A percentile compares a stretch with the other conserved stretches of the same genome.
Conservation (phyloP, 1,140 invertebrate species). For the Aphis craccivora region DNA sequence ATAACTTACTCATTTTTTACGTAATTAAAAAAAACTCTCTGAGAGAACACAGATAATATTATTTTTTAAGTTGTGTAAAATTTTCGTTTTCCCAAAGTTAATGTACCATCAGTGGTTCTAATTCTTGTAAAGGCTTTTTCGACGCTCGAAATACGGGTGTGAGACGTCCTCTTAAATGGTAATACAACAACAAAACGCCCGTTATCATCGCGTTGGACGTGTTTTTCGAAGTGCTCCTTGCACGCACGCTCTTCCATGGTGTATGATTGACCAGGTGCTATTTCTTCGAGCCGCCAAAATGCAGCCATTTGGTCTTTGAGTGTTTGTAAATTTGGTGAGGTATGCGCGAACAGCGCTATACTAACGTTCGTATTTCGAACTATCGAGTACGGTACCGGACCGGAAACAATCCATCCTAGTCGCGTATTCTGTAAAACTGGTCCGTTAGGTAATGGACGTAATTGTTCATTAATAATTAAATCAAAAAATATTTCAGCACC, state of each 20-base stretch:
- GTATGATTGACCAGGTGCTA: background rate
- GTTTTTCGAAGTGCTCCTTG: background rate
- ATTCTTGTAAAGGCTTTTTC: too few species aligned
- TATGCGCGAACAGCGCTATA: background rate
- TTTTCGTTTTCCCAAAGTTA: too few species aligned
- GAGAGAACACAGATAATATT: too few species aligned
- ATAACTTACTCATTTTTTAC: too few species aligned
- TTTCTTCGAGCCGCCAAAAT: background rate
- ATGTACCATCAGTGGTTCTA: too few species aligned
- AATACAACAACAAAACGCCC: constrained; percentile 15
- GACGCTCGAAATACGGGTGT: too few species aligned
- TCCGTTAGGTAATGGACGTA: too few species aligned
- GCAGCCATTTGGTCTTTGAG: background rate
- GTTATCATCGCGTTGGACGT: background rate
- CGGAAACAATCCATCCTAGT: background rate
- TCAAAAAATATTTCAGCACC: background rate
- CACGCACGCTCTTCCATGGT: background rate
- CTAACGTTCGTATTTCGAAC: background rate
- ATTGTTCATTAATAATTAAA: background rate
- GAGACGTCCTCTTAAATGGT: background rate
- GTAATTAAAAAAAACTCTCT: too few species aligned
- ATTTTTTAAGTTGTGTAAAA: too few species aligned
- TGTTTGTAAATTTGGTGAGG: background rate
- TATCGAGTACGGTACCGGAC: background rate
- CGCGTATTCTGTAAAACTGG: background rate